phyloP scores from a whole-genome alignment of 2,113 vertebrate genomes.

The Poeciliopsis retropinna region DNA sequence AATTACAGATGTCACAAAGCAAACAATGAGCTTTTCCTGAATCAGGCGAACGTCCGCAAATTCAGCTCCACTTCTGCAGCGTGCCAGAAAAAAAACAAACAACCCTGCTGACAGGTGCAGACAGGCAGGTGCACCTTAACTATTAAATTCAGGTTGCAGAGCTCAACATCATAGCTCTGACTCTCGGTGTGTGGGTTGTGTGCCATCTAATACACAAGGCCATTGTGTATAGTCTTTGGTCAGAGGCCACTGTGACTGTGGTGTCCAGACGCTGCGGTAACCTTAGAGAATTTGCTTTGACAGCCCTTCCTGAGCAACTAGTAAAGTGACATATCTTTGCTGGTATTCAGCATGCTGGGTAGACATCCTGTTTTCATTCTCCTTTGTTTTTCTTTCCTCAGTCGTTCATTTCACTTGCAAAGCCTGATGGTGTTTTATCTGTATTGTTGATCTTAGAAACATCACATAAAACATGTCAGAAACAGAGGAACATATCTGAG shows the following conservation, averaged over 20 bases:
- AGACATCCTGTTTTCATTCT: constrained; percentile 24
- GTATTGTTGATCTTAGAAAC: neutral
- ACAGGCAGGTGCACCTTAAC: neutral
- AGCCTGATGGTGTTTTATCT: neutral
- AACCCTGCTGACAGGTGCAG: neutral
- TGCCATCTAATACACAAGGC: neutral
- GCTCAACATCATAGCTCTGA: accelerated
- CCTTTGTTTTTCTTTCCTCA: constrained; percentile 11
- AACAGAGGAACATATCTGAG: too few species aligned
- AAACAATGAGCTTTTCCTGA: neutral
- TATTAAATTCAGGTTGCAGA: neutral
- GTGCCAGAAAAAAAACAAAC: neutral
- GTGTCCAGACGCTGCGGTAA: constrained; percentile 35
- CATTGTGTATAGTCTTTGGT: neutral
- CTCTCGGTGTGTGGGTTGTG: neutral
- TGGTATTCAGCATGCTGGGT: constrained; percentile 12
- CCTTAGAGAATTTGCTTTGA: constrained; percentile 27
- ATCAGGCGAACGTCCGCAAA: neutral
- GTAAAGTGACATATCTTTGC: constrained; percentile 66
- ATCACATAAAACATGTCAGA: too few species aligned
- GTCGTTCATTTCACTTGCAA: neutral
- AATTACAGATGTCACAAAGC: neutral
- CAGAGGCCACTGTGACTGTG: constrained; percentile 11
- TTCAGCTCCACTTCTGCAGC: neutral
- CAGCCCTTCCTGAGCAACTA: constrained; percentile 55